Evolutionary conservation across 1,140 invertebrate genomes (phyloP), one percentile per base, ranked within the genome.

Genomic region (Pachyrhynchus sulphureomaculatus): DNA sequence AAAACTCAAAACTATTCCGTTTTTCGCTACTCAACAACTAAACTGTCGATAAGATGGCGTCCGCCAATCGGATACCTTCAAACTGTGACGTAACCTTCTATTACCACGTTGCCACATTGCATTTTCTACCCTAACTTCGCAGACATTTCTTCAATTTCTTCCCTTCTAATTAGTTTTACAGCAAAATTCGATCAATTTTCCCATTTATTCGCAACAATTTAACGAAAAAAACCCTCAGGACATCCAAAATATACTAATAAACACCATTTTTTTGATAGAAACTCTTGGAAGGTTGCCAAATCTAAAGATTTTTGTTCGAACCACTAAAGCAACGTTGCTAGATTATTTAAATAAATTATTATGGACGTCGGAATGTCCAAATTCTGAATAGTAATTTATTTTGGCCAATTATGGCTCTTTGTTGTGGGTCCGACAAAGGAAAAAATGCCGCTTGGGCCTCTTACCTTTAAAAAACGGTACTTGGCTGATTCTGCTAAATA

Each of bases 11-110:
- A 68, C 65, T 66, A 69, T 68, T 49, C 48, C 49, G 62, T 63
- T 66, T 65, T 67, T 61, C 54, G 53, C 66, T 70, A 70, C 64
- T 53, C 58, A 55, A 69, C 64, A 67, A 71, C 69, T 66, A 52
- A 68, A 67, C 65, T 66, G 63, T 67, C 67, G 65, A 71, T 71
- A 71, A 71, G 66, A 71, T 71, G 69, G 69, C 69, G 69, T 60
- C 69, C 47, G 53, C 68, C 68, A 70, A 70, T 70, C 58, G 62
- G 41, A 60, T 54, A 53, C 21, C 60, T 53, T 23, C 29, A 58
- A 49, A 49, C 29, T 54, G 49, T 66, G 64, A 66, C 64, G 64
- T 63, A 63, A 66, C 26, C n/a, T 33, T 18, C 36, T 34, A 12
- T 23, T 53, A 39, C 58, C 0, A 26, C 17, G 39, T 51, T 59